phyloP scores from a whole-genome alignment of 1,140 invertebrate species.

The Acromyrmex echinatior region DNA sequence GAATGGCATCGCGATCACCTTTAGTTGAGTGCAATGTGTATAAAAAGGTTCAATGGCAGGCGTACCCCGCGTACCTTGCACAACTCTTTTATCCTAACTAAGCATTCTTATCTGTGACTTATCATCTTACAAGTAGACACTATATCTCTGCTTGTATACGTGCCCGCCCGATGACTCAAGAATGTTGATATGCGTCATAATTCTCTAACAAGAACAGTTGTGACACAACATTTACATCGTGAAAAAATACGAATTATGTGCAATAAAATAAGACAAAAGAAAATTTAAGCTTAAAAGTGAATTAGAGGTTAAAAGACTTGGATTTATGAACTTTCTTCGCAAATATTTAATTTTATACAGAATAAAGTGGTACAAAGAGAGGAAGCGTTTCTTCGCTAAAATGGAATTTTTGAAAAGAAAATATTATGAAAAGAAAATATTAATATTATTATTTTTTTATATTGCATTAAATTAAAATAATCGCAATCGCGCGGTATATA shows the following conservation, averaged over 20 bases:
- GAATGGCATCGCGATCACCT: constrained; percentile 14
- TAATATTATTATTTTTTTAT: neutral
- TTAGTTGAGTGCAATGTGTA: neutral
- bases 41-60: constrained; percentile 28
- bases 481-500: neutral
- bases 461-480: neutral
- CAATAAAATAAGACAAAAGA: neutral
- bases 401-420: neutral
- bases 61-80: neutral
- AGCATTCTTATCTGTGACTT: constrained; percentile 66
- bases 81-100: constrained; percentile 22
- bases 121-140: constrained; percentile 66
- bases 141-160: constrained; percentile 48
- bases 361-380: neutral
- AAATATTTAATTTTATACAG: neutral
- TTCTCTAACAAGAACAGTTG: neutral
- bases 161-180: constrained; percentile 24
- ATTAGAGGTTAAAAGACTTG: neutral
- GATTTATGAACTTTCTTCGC: neutral
- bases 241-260: neutral
- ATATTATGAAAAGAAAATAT: neutral
- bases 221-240: neutral
- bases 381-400: neutral
- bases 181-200: constrained; percentile 40
- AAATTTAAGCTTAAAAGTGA: neutral